phyloP scores from a whole-genome alignment of 2,797 vertebrate genomes.

The Pangasius djambal region DNA sequence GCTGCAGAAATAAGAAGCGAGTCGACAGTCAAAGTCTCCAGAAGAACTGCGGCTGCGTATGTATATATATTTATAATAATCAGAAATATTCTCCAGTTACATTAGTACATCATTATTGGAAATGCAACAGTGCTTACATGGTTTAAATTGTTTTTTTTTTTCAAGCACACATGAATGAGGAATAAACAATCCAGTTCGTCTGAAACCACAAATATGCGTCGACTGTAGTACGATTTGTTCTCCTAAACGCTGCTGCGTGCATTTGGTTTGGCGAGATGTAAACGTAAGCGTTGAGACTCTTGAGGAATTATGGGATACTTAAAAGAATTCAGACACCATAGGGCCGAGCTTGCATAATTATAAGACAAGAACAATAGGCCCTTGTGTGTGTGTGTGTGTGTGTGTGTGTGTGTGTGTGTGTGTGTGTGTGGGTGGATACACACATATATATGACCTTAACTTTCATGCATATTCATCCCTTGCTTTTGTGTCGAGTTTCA shows the following conservation, averaged over 20 bases:
- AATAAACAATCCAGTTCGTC: background rate
- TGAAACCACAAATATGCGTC: constrained; percentile 6
- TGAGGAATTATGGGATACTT: background rate
- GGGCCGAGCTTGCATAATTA: background rate
- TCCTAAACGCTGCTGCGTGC: background rate
- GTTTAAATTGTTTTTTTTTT: background rate
- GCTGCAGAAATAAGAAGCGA: too few relatives aligned
- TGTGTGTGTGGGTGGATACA: background rate
- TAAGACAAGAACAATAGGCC: constrained; percentile 15
- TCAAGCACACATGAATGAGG: background rate
- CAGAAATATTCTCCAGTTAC: too few relatives aligned
- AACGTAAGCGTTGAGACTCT: background rate
- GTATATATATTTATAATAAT: too few relatives aligned
- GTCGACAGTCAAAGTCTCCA: too few relatives aligned
- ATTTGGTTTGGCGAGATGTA: background rate
- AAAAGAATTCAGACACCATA: constrained; percentile 4
- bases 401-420: background rate
- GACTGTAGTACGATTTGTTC: background rate
- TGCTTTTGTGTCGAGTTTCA: background rate
- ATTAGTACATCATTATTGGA: too few relatives aligned
- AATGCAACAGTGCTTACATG: too few relatives aligned
- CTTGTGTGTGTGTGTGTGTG: constrained; percentile 15
- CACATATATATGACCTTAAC: background rate
- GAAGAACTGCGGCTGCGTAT: too few relatives aligned
- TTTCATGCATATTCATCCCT: constrained; percentile 25